Conservation (phyloP, 2,888 invertebrate genomes). For the Cheilosia vernalis region DNA sequence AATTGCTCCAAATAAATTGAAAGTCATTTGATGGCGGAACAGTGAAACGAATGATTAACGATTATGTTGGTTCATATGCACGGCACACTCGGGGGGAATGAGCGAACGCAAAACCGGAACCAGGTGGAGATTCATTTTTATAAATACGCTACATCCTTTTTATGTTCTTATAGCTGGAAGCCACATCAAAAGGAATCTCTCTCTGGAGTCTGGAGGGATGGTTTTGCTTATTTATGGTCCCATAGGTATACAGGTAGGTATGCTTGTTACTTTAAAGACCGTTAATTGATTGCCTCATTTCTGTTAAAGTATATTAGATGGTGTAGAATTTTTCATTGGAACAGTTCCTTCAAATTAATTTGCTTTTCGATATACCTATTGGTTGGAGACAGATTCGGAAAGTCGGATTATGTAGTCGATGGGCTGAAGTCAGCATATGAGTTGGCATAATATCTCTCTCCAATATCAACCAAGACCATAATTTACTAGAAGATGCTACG, state of each 20-base stretch:
- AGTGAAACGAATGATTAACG: constrained; percentile 55
- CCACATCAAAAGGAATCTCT: constrained; percentile 25
- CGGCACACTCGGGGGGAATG: constrained; percentile 11
- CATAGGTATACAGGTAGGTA: too few species aligned
- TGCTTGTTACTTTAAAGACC: constrained; percentile 49
- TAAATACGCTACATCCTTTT: constrained; percentile 11
- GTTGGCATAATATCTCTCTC: too few species aligned
- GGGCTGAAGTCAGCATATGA: too few species aligned
- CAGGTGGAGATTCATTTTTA: constrained; percentile 56
- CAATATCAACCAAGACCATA: too few species aligned
- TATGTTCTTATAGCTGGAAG: constrained; percentile 4
- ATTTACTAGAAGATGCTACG: too few species aligned
- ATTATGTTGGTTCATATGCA: constrained; percentile 52
- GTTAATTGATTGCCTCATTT: constrained; percentile 51
- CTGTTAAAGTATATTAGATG: constrained; percentile 17
- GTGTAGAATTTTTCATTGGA: constrained; percentile 8
- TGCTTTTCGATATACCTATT: background rate
- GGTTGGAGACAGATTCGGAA: too few species aligned
- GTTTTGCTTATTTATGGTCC: constrained; percentile 20
- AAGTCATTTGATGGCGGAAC: constrained; percentile 62
- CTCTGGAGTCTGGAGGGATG: constrained; percentile 43
- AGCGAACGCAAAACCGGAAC: constrained; percentile 13
- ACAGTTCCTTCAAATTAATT: background rate
- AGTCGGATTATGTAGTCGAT: too few species aligned
- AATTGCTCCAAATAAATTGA: constrained; percentile 60